Evolutionary conservation across 2,113 vertebrate genomes (phyloP).

Genomic region (Lota lota): DNA sequence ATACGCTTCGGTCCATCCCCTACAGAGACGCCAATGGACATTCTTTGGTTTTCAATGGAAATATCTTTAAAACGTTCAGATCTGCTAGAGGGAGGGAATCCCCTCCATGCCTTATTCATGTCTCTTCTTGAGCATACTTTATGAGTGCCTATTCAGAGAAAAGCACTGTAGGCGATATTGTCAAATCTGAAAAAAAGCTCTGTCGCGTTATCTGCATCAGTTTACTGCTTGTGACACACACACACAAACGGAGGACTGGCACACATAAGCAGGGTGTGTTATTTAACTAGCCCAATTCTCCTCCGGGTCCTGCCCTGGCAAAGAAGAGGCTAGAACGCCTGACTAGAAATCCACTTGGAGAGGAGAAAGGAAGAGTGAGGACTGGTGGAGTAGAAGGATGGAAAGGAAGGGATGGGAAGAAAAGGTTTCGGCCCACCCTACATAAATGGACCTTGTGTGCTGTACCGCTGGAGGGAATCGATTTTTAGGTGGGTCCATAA

Average conservation of each 20-base stretch:
- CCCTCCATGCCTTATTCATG: no score
- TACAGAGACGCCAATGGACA: neutral
- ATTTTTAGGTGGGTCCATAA: constrained; percentile 63
- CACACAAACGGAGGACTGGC: no score
- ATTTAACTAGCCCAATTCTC: neutral
- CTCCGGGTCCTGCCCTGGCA: no score
- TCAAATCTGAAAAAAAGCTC: constrained; percentile 34
- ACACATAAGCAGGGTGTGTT: constrained; percentile 17
- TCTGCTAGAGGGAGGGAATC: no score
- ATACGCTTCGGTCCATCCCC: constrained; percentile 41
- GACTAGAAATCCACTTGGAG: no score
- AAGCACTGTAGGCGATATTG: neutral
- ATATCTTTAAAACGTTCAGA: no score
- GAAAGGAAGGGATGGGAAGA: neutral
- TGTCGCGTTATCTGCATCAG: constrained; percentile 46
- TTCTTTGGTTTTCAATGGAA: no score
- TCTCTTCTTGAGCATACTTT: no score
- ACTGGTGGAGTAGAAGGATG: neutral
- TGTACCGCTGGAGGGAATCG: constrained; percentile 47
- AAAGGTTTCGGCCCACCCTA: constrained; percentile 14
- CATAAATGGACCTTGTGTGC: constrained; percentile 54
- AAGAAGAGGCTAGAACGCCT: no score
- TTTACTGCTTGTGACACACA: constrained; percentile 44
- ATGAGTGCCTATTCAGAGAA: no score
- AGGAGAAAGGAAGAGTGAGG: neutral